Percentiles rank a stretch among this genome's conserved stretches.
Evolutionary conservation across 30 jellyfish, hydroid and myxozoan species (phyloP).

Genomic region (Euphysa ruthae): DNA sequence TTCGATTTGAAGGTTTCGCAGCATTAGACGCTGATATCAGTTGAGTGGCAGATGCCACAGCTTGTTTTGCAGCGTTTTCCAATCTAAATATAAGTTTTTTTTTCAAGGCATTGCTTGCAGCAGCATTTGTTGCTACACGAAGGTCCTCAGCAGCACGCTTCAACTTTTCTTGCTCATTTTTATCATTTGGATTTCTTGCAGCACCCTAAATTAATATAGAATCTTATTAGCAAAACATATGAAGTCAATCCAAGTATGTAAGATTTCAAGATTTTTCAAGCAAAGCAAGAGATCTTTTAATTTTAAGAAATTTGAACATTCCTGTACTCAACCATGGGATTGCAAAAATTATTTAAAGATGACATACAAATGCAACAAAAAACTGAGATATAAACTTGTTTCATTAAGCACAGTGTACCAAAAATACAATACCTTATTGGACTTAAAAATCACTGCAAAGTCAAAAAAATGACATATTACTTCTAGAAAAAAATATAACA

Average conservation of each 20-base stretch:
- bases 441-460: too few relatives aligned
- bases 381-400: too few relatives aligned
- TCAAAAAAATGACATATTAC: too few relatives aligned
- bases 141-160: slow-evolving; percentile 92
- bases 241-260: not conserved
- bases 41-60: slow-evolving; percentile 93
- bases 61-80: slow-evolving; percentile 96
- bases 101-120: slow-evolving; percentile 89
- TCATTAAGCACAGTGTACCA: too few relatives aligned
- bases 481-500: too few relatives aligned
- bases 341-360: too few relatives aligned
- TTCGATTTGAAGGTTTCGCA: slow-evolving; percentile 66
- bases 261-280: not conserved
- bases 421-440: too few relatives aligned
- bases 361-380: too few relatives aligned
- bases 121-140: slow-evolving; percentile 93
- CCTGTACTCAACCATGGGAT: too few relatives aligned
- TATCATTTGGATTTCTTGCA: slow-evolving; percentile 85
- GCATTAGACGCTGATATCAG: slow-evolving; percentile 90
- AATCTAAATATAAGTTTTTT: slow-evolving; percentile 66
- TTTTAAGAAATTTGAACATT: too few relatives aligned
- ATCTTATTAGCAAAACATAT: not conserved
- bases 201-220: slow-evolving; percentile 51
- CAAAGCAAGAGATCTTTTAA: too few relatives aligned
- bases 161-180: slow-evolving; percentile 80